Evolutionary conservation across 2,888 invertebrate species (phyloP).

Genomic region (Odontomyia ornata): DNA sequence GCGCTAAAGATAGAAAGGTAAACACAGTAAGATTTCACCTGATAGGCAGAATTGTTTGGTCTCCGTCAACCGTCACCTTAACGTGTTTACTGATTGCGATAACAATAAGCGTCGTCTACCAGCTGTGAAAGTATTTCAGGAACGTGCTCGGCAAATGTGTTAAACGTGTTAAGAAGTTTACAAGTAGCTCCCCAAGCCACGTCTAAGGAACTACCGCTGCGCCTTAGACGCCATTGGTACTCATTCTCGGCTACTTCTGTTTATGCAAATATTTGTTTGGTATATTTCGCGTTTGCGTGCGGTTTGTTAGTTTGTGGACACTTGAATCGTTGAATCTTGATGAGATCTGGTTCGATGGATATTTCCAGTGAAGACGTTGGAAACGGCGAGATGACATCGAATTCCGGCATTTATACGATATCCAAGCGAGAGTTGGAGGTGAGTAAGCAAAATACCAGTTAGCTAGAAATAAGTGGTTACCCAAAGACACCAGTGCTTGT

Average conservation of each 20-base stretch:
- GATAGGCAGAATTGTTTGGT: background rate
- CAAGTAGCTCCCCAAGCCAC: background rate
- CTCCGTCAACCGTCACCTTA: background rate
- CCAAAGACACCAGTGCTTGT: background rate
- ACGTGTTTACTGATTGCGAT: background rate
- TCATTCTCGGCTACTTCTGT: background rate
- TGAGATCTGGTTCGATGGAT: background rate
- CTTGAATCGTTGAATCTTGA: background rate
- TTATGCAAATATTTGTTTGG: constrained; percentile 19
- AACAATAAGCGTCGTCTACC: background rate
- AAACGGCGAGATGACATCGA: constrained; percentile 24
- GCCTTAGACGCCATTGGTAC: background rate
- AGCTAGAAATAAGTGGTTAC: constrained; percentile 3
- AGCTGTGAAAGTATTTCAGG: background rate
- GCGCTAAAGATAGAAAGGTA: background rate
- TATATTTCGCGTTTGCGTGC: constrained; percentile 11
- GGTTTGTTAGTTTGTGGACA: background rate
- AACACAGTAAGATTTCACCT: constrained; percentile 8
- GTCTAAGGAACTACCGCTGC: constrained; percentile 2
- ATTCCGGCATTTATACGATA: constrained; percentile 38
- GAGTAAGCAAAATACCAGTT: constrained; percentile 34
- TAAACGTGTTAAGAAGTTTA: background rate
- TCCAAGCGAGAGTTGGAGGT: constrained; percentile 25
- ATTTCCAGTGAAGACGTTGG: constrained; percentile 8
- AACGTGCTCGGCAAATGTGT: background rate